Conservation (phyloP, 2,888 invertebrate species). For the Eumacrocentrus americanus region DNA sequence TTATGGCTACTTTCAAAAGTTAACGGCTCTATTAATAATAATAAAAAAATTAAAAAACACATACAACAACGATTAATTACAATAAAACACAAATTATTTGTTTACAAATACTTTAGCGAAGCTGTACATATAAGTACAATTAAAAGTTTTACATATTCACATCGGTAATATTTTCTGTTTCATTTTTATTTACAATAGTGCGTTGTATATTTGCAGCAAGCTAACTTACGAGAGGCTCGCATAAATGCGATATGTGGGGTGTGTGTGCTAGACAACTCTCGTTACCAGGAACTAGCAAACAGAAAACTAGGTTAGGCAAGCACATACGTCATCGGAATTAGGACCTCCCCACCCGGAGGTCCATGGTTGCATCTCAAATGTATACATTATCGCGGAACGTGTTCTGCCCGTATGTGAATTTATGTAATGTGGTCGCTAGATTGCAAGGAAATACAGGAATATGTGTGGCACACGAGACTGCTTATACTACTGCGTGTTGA, state of each 20-base stretch:
- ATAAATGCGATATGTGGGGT: constrained; percentile 32
- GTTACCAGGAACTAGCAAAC: constrained; percentile 54
- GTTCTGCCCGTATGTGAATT: constrained; percentile 48
- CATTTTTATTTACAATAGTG: not conserved
- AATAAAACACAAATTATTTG: too few relatives aligned
- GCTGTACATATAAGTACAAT: too few relatives aligned
- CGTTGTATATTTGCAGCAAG: constrained; percentile 28
- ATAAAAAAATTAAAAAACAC: too few relatives aligned
- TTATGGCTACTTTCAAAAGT: too few relatives aligned
- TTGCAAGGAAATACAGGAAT: constrained; percentile 52
- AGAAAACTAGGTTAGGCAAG: constrained; percentile 58
- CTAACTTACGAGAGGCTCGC: constrained; percentile 40
- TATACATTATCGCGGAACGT: constrained; percentile 39
- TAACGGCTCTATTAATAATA: too few relatives aligned
- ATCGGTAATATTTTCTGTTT: too few relatives aligned
- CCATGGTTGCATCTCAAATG: constrained; percentile 56
- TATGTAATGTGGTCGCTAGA: constrained; percentile 55
- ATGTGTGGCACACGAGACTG: constrained; percentile 39
- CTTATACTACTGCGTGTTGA: constrained; percentile 26
- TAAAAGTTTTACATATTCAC: too few relatives aligned
- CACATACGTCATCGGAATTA: constrained; percentile 59
- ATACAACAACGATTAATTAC: too few relatives aligned
- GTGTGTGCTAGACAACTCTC: constrained; percentile 51
- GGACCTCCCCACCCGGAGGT: constrained; percentile 51
- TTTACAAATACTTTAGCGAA: too few relatives aligned